Base-by-base conservation (phyloP, 2,888 invertebrate species). In the Subacronicta megacephala region DNA sequence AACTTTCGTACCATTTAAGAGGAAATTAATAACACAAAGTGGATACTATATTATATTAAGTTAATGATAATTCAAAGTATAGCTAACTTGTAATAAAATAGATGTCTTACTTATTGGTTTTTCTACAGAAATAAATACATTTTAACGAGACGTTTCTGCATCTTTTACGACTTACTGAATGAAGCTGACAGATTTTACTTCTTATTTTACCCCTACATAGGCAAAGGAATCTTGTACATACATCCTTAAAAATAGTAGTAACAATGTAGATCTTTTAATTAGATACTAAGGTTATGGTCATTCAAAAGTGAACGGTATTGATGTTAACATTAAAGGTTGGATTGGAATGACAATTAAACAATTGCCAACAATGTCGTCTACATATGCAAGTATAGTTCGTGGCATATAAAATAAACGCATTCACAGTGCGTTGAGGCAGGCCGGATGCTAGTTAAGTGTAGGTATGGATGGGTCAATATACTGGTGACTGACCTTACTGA, bases 351-450 rank as follows among this genome's bases (percentile, higher is more conserved):
- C 35, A 45, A 51, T 55, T 16, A 49, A 41, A 20, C 42, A 49
- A 55, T 67, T 41, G 51, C 45, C 15, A 50, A 60, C 66, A 71
- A 55, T 61, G 62, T 71, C 35, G 36, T 7, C 46, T 55, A 66
- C 68, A 70, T 62, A 54, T 72, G 71, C 68, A 71, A 72, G 62
- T 47, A 57, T 56, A 67, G 65, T 68, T 57, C 67, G 75, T 64
- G 74, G 77, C 75, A 83, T 74, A 75, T 69, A 70, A 67, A 71
- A 66, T 70, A 72, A 62, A 69, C 75, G 69, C 70, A 74, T 75
- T 70, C 61, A 59, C 75, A 72, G 63, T 69, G 66, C 67, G 82
- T 89, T 89, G 88, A 85, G 88, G 89, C 86, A 89, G 88, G 87
- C 78, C 87, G 84, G 88, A 85, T 80, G 78, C 61, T 56, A 55